phyloP scores from a whole-genome alignment of 30 jellyfish, hydroid and myxozoan genomes.

The Aurelia sp. region DNA sequence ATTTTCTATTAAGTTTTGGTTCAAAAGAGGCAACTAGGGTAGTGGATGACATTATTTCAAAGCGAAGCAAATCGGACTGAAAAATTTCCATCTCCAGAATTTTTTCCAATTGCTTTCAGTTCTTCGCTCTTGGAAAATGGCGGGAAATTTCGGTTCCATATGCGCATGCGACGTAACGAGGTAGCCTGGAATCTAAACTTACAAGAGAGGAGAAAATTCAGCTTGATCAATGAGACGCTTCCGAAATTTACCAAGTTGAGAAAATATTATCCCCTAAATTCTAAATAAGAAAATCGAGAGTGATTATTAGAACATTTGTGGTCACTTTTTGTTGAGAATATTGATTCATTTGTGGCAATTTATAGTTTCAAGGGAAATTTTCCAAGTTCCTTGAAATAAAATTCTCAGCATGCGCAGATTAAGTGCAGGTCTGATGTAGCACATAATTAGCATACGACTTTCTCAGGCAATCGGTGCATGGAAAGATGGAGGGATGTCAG shows the following conservation, averaged over 20 bases:
- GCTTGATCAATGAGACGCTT: not conserved
- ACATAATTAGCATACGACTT: not conserved
- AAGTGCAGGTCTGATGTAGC: constrained; percentile 36
- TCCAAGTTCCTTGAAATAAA: no score
- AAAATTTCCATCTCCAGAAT: no score
- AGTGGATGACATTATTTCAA: no score
- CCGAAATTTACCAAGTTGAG: no score
- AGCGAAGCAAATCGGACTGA: no score
- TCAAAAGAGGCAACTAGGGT: no score
- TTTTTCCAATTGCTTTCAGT: no score
- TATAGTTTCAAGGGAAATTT: not conserved
- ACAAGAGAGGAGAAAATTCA: constrained; percentile 18
- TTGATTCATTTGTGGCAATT: not conserved
- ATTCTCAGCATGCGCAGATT: not conserved
- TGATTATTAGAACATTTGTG: no score
- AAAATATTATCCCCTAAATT: no score
- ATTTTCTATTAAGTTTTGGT: no score
- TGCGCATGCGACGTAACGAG: constrained; percentile 7
- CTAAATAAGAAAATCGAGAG: no score
- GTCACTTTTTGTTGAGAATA: no score
- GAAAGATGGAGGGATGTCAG: constrained; percentile 31
- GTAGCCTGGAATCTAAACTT: not conserved
- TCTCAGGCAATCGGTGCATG: constrained; percentile 7
- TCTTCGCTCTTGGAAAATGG: not conserved
- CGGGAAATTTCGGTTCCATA: constrained; percentile 49